Base-by-base conservation (phyloP, 2,113 vertebrate genomes). In the Ptilorrhoa leucosticta region DNA sequence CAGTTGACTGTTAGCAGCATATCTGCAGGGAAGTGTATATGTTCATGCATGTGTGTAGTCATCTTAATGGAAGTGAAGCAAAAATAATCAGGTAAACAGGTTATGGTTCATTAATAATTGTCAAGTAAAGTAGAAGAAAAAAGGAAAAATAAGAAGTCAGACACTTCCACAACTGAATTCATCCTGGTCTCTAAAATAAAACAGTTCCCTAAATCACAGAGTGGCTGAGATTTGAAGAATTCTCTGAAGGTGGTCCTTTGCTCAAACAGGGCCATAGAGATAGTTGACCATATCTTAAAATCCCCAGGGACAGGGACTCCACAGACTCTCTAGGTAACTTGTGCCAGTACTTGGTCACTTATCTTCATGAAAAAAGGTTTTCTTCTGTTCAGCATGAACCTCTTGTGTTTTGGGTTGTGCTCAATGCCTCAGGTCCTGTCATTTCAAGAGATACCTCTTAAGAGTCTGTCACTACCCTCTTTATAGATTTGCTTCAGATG, bases 71-170 rank as follows among this genome's bases (percentile, higher is more conserved):
- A 90, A 91, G 7, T 83, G 70, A 90, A 87, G 66, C 75, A 90
- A 93, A 94, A 90, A 50, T 93, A 83, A 93, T 86, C 50, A 93
- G n/a, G 66, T 83, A 95, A 85, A 61, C 31, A 90, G 68, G 27
- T 76, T 85, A 90, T 69, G 66, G 53, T 85, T 96, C 79, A 93
- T 79, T 85, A 95, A 83, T 76, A 91, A 91, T 76, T 85, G 63
- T 40, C 44, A 80, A 94, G 13, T 83, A 91, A 91, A 90, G 37
- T 77, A 80, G 63, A 63, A 80, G 82, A 64, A 57, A 48, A 54
- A 26, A 5, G 2, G 11, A 61, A 86, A 85, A 90, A 39, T 6
- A 51, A 88, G 31, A 90, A 90, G 3, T 22, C 9, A 44, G 23
- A 45, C 37, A 85, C 9, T 87, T 83, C 40, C 16, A 45, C 9